Base-by-base conservation (phyloP, 2,113 vertebrate species). In the Halichoeres trimaculatus region DNA sequence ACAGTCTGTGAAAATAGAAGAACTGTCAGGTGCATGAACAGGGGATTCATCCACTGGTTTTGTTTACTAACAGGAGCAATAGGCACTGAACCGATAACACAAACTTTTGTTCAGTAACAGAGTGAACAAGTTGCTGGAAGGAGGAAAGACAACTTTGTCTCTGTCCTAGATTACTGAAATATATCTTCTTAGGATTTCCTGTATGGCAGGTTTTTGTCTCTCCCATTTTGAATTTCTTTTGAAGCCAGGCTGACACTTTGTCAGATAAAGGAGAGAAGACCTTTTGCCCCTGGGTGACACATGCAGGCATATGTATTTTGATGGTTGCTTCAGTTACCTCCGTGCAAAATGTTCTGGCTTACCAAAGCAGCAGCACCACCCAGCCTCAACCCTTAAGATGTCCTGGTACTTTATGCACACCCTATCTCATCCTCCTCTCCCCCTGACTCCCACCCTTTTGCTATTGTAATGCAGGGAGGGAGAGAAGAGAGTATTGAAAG, bases 401-500 rank as follows among this genome's bases (percentile, higher is more conserved):
- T 70, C 63, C 62, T 75, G 5, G 59, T 56, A 55, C 70, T 70
- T 67, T 54, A 55, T 55, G 58, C 8, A 8, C 34, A 58, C 40
- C 30, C 52, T 72, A 56, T 47, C 55, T 70, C 38, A 72, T 75
- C 72, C 54, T 63, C 59, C 35, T 75, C 61, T 50, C 41, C 54
- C 57, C 40, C 72, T 78, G 68, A 83, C 85, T 80, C 70, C 62
- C 58, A 70, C 69, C 63, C 59, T 76, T 84, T 84, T 87, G 76
- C 76, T 81, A 77, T 88, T 90, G 81, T 81, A 78, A 86, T 80
- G 55, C 68, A 78, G 59, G 54, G 11, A 64, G 75, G 48, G 23
- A 79, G 55, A 85, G 75, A 60, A 77, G 78, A 83, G 76, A 64
- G 73, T 71, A 84, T 79, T 61, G 84, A 74, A 80, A 81, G 78